Percentiles rank a stretch among this genome's conserved stretches.
These are phyloP conservation scores for Lepus townsendii DNA, from an alignment of 2,797 vertebrate genomes.

Conservation along the genomic window DNA sequence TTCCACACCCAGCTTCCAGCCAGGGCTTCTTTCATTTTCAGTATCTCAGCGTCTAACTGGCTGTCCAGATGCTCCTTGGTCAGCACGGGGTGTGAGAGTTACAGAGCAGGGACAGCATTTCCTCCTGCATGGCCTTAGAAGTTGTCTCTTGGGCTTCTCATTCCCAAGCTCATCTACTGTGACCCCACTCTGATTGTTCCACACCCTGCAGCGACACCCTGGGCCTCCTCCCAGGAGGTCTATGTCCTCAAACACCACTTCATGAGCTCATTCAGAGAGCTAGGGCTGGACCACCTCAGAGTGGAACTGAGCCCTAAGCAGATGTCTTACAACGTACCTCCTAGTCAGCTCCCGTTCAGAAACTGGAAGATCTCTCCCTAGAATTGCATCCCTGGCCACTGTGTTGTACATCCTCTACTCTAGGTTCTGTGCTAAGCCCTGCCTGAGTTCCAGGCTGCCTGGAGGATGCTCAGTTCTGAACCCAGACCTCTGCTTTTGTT, in stretches of 20 bases:
- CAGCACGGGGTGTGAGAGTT: slow-evolving; percentile 70
- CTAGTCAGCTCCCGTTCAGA: background rate
- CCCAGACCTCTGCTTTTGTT: background rate
- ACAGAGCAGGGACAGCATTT: slow-evolving; percentile 80
- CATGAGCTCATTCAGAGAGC: background rate
- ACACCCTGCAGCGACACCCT: background rate
- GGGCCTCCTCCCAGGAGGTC: background rate
- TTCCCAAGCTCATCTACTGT: slow-evolving; percentile 88
- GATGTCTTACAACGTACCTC: background rate
- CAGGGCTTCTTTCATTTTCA: slow-evolving; percentile 94
- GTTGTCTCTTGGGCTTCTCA: slow-evolving; percentile 86
- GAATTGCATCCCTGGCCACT: background rate
- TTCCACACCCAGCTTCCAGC: slow-evolving; percentile 94
- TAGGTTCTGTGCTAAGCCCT: background rate
- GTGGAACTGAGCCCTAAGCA: background rate
- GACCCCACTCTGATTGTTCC: slow-evolving; percentile 78
- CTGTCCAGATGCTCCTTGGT: slow-evolving; percentile 94
- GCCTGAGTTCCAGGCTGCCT: background rate
- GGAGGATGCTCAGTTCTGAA: background rate
- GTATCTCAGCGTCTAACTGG: slow-evolving; percentile 95
- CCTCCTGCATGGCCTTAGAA: slow-evolving; percentile 90
- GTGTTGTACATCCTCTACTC: background rate
- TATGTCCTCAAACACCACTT: background rate
- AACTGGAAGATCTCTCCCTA: background rate
- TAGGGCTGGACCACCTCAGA: background rate